Conservation (phyloP, 2,113 vertebrate genomes). For the Ptyas mucosa region DNA sequence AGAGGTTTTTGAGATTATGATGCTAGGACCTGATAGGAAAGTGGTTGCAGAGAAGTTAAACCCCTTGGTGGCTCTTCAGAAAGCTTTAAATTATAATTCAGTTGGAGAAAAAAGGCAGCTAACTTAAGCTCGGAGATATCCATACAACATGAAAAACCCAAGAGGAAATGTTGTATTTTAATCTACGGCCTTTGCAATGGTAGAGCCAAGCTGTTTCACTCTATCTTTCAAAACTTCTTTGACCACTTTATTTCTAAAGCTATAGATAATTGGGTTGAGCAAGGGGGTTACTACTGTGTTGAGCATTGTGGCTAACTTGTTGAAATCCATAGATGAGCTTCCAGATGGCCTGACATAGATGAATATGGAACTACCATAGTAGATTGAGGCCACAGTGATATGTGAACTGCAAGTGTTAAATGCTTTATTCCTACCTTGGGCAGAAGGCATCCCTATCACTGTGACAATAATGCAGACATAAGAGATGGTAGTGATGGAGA, state of each 20-base stretch:
- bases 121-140: not conserved
- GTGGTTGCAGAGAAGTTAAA: not conserved
- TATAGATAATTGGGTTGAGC: not conserved
- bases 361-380: conserved; percentile 55
- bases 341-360: conserved; percentile 50
- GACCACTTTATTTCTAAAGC: conserved; percentile 1
- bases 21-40: not conserved
- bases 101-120: not conserved
- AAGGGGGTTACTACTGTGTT: not conserved
- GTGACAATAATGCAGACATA: conserved; percentile 42
- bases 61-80: not conserved
- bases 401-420: conserved; percentile 56
- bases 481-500: conserved; percentile 48
- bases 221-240: not conserved
- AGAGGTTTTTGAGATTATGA: not conserved
- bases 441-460: conserved; percentile 40
- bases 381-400: conserved; percentile 48
- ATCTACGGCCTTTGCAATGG: not conserved
- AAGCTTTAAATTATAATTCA: not conserved
- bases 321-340: not conserved
- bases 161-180: not conserved
- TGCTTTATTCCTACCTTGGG: conserved; percentile 41
- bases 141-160: not conserved
- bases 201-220: not conserved
- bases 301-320: not conserved